Evolutionary conservation across 2,888 invertebrate genomes (phyloP).

Genomic region (Onchidella celtica): DNA sequence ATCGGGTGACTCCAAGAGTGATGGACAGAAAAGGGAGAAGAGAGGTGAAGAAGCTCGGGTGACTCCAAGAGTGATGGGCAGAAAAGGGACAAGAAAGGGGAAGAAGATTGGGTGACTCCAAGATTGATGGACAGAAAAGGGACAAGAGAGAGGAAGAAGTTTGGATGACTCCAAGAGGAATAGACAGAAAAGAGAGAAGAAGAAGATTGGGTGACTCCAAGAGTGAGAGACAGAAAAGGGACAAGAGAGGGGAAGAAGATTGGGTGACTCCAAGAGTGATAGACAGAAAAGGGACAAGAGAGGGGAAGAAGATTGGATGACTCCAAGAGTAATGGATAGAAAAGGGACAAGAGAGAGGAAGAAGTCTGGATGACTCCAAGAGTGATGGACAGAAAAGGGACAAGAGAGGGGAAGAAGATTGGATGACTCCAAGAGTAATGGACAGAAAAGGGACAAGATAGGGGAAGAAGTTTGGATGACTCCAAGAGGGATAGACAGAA

Average conservation of each 20-base stretch:
- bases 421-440: not conserved
- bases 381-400: slow-evolving; percentile 18
- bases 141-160: not conserved
- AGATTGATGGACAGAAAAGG: not conserved
- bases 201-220: not conserved
- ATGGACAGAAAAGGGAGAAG: not conserved
- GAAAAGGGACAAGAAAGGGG: not conserved
- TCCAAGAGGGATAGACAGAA: not conserved
- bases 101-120: not conserved
- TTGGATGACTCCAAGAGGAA: not conserved
- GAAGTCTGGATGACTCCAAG: slow-evolving; percentile 1
- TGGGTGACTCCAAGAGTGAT: not conserved
- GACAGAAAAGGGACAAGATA: not conserved
- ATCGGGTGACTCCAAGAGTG: not conserved
- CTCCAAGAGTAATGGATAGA: too few relatives aligned
- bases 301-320: too few relatives aligned
- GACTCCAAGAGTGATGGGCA: too few relatives aligned
- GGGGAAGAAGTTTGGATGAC: not conserved
- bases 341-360: too few relatives aligned
- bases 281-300: not conserved
- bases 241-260: not conserved
- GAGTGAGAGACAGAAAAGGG: not conserved
- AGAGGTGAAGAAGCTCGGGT: not conserved
- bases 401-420: not conserved
- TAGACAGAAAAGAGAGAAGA: not conserved